Evolutionary conservation across 2,797 vertebrate genomes (phyloP).

Genomic region (Enteromius mattozi): DNA sequence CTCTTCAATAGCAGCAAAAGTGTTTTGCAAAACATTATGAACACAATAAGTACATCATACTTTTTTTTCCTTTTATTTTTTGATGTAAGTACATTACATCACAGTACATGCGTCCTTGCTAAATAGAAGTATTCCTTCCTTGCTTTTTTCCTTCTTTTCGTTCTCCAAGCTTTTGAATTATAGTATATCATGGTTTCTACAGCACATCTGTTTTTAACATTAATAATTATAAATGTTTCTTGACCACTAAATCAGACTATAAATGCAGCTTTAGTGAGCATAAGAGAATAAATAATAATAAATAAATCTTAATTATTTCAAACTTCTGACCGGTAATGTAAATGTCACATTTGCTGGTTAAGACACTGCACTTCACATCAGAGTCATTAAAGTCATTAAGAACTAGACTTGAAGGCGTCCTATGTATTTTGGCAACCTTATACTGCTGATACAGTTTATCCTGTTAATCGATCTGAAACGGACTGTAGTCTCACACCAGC

Average conservation of each 20-base stretch:
- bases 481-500: slow-evolving; percentile 31
- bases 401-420: slow-evolving; percentile 8
- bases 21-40: no score
- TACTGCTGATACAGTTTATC: slow-evolving; percentile 1
- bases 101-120: no score
- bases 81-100: no score
- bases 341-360: background rate
- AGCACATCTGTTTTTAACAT: background rate
- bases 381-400: background rate
- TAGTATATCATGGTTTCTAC: background rate
- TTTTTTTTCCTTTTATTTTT: no score
- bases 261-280: background rate
- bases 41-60: no score
- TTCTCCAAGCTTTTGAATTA: background rate
- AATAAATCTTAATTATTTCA: background rate
- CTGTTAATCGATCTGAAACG: slow-evolving; percentile 18
- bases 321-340: background rate
- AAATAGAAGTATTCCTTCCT: background rate
- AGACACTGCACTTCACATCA: background rate
- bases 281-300: background rate
- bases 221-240: background rate
- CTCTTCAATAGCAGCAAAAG: no score
- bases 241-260: background rate
- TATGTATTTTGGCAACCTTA: background rate
- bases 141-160: background rate